phyloP scores from a whole-genome alignment of 2,888 invertebrate species.

The Schrankia costaestrigalis region DNA sequence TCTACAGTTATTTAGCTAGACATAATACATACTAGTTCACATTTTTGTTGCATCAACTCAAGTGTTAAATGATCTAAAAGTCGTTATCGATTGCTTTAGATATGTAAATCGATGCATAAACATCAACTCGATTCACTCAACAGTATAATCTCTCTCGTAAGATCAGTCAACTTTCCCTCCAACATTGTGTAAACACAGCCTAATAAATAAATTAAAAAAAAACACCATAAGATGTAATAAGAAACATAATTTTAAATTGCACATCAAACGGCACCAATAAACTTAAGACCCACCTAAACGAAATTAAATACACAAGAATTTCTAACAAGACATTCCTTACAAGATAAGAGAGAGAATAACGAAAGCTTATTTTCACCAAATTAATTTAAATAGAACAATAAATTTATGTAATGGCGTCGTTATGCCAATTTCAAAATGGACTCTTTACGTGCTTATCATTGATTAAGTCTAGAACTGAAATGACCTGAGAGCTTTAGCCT shows the following conservation, averaged over 20 bases:
- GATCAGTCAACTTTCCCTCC: no score
- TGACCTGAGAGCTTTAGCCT: no score
- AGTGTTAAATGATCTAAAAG: no score
- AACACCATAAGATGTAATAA: neutral
- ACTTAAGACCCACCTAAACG: conserved; percentile 18
- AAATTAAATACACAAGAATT: conserved; percentile 33
- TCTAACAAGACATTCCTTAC: conserved; percentile 27
- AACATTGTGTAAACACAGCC: no score
- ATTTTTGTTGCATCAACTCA: no score
- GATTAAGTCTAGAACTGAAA: conserved; percentile 8
- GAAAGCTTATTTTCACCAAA: conserved; percentile 33
- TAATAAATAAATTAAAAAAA: no score
- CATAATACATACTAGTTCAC: no score
- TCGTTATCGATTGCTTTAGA: no score
- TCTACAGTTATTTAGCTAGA: no score
- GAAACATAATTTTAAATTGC: neutral
- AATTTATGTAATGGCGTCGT: conserved; percentile 25
- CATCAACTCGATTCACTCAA: no score
- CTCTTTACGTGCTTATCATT: conserved; percentile 20
- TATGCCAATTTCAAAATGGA: conserved; percentile 26
- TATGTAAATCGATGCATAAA: no score
- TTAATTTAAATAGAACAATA: conserved; percentile 28
- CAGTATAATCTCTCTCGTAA: no score
- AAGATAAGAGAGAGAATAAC: conserved; percentile 33
- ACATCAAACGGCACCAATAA: conserved; percentile 23